These are phyloP conservation scores for Oenanthe oenanthe DNA, from an alignment of 2,113 vertebrate genomes.

Conservation along the genomic window DNA sequence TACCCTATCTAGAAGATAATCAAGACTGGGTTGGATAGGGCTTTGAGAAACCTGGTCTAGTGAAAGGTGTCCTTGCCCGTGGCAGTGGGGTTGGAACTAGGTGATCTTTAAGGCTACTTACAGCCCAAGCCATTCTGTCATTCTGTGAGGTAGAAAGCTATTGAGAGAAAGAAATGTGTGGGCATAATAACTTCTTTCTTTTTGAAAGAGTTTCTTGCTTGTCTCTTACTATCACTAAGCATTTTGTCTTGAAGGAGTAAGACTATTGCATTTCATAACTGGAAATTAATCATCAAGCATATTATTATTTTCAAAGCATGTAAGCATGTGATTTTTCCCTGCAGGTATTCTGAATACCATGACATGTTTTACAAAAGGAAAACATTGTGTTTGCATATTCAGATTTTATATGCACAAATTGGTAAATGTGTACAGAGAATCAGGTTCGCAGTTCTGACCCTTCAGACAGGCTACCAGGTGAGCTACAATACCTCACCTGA, in stretches of 20 bases:
- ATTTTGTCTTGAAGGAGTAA: background rate
- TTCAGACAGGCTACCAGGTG: fast-evolving
- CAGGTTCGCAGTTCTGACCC: background rate
- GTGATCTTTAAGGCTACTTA: background rate
- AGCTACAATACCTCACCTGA: background rate
- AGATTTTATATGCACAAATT: background rate
- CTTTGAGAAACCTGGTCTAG: background rate
- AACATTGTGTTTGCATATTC: background rate
- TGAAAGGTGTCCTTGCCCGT: background rate
- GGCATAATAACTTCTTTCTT: background rate
- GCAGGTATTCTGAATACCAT: background rate
- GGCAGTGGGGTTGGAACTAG: background rate
- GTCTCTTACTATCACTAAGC: background rate
- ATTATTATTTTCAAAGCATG: background rate
- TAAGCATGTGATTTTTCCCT: background rate
- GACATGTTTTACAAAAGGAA: background rate
- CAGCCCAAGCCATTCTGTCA: background rate
- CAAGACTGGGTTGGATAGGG: background rate
- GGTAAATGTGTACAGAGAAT: background rate
- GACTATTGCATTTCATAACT: background rate
- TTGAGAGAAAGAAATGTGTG: background rate
- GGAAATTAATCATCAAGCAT: background rate
- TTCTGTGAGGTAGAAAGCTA: background rate
- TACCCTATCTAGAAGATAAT: background rate
- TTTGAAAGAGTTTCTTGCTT: background rate